Conservation (phyloP, 2,888 invertebrate species). For the Ochropleura plecta region DNA sequence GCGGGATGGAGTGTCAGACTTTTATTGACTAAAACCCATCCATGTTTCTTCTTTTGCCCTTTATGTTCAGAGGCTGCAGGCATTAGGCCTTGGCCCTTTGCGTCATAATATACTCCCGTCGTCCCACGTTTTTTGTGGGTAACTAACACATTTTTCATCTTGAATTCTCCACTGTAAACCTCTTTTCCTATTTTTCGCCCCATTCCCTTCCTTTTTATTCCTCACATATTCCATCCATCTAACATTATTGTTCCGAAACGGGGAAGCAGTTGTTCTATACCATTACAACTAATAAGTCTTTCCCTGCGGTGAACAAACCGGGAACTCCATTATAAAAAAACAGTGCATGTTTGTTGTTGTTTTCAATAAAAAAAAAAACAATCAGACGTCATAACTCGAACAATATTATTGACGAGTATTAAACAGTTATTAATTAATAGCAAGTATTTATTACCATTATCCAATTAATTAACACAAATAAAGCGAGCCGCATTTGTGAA, state of each 20-base stretch:
- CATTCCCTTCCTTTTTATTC: neutral
- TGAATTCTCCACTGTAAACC: neutral
- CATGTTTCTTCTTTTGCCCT: no score
- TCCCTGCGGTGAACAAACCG: neutral
- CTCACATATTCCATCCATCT: neutral
- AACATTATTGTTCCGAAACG: neutral
- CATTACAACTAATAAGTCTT: neutral
- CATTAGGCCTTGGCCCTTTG: no score
- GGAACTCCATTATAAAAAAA: neutral
- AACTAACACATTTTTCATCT: no score
- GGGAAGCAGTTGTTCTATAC: neutral
- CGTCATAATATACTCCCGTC: no score
- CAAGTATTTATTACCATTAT: slow-evolving; percentile 35
- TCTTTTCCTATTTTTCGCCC: no score
- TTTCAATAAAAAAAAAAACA: neutral
- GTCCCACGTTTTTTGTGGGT: no score
- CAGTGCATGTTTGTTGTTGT: neutral
- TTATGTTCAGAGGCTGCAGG: no score
- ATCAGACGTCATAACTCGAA: neutral
- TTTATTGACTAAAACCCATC: no score
- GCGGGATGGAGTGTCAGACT: no score
- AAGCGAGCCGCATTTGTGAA: slow-evolving; percentile 50
- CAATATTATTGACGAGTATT: slow-evolving; percentile 12
- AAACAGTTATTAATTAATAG: slow-evolving; percentile 15
- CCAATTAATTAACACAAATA: slow-evolving; percentile 52